These are phyloP conservation scores for Malacosoma neustria DNA, from an alignment of 2,888 invertebrate genomes.

Conservation along the genomic window DNA sequence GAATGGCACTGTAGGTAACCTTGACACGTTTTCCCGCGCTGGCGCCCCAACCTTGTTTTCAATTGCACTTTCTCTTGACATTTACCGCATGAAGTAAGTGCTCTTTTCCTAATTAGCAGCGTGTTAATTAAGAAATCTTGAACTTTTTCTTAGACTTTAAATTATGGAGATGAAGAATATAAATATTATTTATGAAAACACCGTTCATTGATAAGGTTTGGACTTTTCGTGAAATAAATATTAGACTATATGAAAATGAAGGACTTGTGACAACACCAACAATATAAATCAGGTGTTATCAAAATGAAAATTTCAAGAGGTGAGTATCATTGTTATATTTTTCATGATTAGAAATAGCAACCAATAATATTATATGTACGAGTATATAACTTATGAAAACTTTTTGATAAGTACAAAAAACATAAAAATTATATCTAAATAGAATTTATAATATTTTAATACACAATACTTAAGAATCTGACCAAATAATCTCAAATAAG, in stretches of 20 bases:
- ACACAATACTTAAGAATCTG: too few species aligned
- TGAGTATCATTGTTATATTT: too few species aligned
- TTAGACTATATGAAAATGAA: slow-evolving; percentile 28
- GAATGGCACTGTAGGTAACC: slow-evolving; percentile 50
- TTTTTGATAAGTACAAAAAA: too few species aligned
- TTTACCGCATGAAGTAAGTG: slow-evolving; percentile 49
- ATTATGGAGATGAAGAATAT: slow-evolving; percentile 1
- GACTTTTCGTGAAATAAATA: slow-evolving; percentile 5
- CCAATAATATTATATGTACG: too few species aligned
- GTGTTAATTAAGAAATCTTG: slow-evolving; percentile 2
- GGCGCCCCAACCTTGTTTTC: slow-evolving; percentile 58
- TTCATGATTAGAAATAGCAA: too few species aligned
- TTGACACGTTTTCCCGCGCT: slow-evolving; percentile 71
- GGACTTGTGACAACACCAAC: slow-evolving; percentile 35
- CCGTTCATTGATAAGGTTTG: slow-evolving; percentile 4
- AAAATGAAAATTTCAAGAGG: slow-evolving; percentile 52
- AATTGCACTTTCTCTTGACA: slow-evolving; percentile 62
- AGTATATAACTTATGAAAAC: too few species aligned
- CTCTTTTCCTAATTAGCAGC: slow-evolving; percentile 39
- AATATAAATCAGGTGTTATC: slow-evolving; percentile 28
- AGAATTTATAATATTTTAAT: too few species aligned
- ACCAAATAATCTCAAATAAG: too few species aligned
- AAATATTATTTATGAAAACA: background rate
- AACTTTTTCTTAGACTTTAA: background rate
- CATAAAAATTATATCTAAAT: too few species aligned